A percentile compares a stretch with the other conserved stretches of the same genome.
Conservation (phyloP, 2,888 invertebrate genomes). For the Drosophila prostipennis region DNA sequence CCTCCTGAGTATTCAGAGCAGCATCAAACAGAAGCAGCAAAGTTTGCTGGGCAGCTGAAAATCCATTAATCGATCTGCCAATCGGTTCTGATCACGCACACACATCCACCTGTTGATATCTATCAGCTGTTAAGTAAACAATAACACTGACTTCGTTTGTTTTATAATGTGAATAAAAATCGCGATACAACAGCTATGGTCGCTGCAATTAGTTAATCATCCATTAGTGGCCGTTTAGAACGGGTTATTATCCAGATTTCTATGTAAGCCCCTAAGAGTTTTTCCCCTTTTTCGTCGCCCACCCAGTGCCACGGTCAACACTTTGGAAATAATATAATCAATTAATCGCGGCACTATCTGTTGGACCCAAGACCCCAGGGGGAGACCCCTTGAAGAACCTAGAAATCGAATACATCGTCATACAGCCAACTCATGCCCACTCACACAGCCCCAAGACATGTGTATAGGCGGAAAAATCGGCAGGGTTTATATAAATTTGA, state of each 20-base stretch:
- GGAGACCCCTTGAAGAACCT: slow-evolving; percentile 9
- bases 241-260: background rate
- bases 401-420: slow-evolving; percentile 15
- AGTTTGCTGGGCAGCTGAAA: slow-evolving; percentile 49
- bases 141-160: slow-evolving; percentile 12
- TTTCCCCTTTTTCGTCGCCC: slow-evolving; percentile 16
- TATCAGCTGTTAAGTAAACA: slow-evolving; percentile 28
- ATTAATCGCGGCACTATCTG: slow-evolving; percentile 25
- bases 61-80: slow-evolving; percentile 18
- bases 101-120: slow-evolving; percentile 8
- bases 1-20: slow-evolving; percentile 90
- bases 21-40: slow-evolving; percentile 87
- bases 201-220: slow-evolving; percentile 2
- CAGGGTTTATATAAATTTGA: slow-evolving; percentile 48
- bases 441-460: background rate
- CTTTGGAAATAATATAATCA: slow-evolving; percentile 39
- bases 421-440: slow-evolving; percentile 21
- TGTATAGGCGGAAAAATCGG: slow-evolving; percentile 18
- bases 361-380: slow-evolving; percentile 12
- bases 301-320: slow-evolving; percentile 20
- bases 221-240: background rate
- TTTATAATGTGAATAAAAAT: slow-evolving; percentile 22
- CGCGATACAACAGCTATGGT: background rate
- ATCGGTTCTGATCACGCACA: slow-evolving; percentile 41
- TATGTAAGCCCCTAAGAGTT: slow-evolving; percentile 9